These are phyloP conservation scores for Syngnathus scovelli DNA, from an alignment of 2,113 vertebrate genomes.

Conservation along the genomic window DNA sequence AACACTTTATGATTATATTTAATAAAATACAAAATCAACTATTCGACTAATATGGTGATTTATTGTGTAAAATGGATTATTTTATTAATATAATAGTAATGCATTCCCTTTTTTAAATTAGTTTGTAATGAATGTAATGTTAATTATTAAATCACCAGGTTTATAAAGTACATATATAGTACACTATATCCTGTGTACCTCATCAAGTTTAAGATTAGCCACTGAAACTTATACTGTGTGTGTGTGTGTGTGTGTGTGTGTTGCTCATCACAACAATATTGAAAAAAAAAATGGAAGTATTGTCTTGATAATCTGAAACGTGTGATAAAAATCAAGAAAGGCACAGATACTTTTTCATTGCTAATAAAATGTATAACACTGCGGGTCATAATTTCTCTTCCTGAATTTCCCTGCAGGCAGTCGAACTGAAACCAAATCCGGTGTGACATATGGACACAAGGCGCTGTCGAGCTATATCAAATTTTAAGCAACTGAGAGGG, in stretches of 20 bases:
- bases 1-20: neutral
- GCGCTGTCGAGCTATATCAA: slow-evolving; percentile 41
- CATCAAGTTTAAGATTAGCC: slow-evolving; percentile 49
- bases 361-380: slow-evolving; percentile 20
- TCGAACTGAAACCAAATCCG: slow-evolving; percentile 37
- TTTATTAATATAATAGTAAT: too few species aligned
- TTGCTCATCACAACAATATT: too few species aligned
- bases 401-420: neutral
- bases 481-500: slow-evolving; percentile 31
- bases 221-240: slow-evolving; percentile 14
- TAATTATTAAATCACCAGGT: too few species aligned
- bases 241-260: too few species aligned
- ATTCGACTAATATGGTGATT: too few species aligned
- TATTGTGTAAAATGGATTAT: too few species aligned
- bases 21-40: too few species aligned
- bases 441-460: slow-evolving; percentile 39
- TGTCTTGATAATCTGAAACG: slow-evolving; percentile 12
- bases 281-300: too few species aligned
- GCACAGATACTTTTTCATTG: neutral
- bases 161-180: too few species aligned
- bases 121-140: too few species aligned
- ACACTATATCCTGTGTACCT: slow-evolving; percentile 19
- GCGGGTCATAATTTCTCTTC: slow-evolving; percentile 16
- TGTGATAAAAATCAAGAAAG: slow-evolving; percentile 15
- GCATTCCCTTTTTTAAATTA: too few species aligned